These are phyloP conservation scores for Stratiomys singularior DNA, from an alignment of 2,888 invertebrate genomes.

Conservation along the genomic window DNA sequence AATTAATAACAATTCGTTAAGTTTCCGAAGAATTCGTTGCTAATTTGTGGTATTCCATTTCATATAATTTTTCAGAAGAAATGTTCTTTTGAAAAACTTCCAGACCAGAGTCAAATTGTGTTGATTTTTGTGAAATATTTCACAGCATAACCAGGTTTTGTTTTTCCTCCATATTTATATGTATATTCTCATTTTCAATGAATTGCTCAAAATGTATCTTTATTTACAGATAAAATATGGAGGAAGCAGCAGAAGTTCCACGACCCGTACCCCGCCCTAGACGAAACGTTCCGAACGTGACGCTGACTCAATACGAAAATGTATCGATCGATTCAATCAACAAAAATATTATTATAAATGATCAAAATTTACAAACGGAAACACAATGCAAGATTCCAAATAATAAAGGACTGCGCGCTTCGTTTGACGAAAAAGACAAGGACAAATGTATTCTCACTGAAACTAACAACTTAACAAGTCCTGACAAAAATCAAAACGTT, in stretches of 20 bases:
- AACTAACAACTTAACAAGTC: slow-evolving; percentile 59
- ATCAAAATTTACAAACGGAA: slow-evolving; percentile 59
- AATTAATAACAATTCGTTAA: too few relatives aligned
- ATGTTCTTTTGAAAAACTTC: too few relatives aligned
- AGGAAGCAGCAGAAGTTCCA: not conserved
- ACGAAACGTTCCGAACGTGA: slow-evolving; percentile 59
- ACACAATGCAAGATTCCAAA: slow-evolving; percentile 59
- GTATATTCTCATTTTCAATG: not conserved
- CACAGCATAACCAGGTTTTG: too few relatives aligned
- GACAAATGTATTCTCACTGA: slow-evolving; percentile 56
- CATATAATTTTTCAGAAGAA: too few relatives aligned
- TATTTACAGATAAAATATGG: slow-evolving; percentile 19
- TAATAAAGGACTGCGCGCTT: slow-evolving; percentile 57
- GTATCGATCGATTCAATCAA: slow-evolving; percentile 59
- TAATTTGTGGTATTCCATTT: too few relatives aligned
- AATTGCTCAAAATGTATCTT: not conserved
- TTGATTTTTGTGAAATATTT: too few relatives aligned
- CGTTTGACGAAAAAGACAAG: slow-evolving; percentile 47
- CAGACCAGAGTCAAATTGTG: too few relatives aligned
- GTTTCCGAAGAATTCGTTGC: too few relatives aligned
- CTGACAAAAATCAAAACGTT: slow-evolving; percentile 61
- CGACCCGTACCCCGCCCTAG: slow-evolving; percentile 63
- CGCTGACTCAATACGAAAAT: slow-evolving; percentile 62
- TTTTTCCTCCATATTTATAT: too few relatives aligned
- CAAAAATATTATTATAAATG: slow-evolving; percentile 59